Percentiles rank a stretch among this genome's conserved stretches.
phyloP scores from a whole-genome alignment of 2,797 vertebrate species.

The Notolepis coatsorum region DNA sequence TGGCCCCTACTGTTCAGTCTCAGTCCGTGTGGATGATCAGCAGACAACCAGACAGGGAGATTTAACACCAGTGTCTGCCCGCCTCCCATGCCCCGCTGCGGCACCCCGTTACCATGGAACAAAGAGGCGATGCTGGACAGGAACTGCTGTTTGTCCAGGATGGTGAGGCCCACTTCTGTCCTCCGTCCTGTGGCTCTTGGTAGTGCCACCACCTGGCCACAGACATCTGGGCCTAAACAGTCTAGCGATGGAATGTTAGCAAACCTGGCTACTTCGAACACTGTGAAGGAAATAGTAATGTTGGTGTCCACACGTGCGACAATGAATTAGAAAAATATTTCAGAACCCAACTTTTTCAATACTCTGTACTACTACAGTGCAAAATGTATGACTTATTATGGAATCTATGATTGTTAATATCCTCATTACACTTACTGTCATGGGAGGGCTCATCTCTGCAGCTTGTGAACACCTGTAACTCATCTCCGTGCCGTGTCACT shows the following conservation, averaged over 20 bases:
- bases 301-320: not conserved
- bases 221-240: not conserved
- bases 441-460: constrained; percentile 9
- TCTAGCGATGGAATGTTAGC: not conserved
- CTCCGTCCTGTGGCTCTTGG: constrained; percentile 9
- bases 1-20: not conserved
- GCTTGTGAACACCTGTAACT: not conserved
- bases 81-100: constrained; percentile 19
- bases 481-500: not conserved
- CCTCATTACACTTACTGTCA: constrained; percentile 50
- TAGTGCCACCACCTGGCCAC: constrained; percentile 14
- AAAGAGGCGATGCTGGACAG: constrained; percentile 16
- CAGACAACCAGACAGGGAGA: constrained; percentile 26
- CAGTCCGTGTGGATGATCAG: constrained; percentile 4
- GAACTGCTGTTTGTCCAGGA: constrained; percentile 11
- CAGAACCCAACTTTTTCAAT: too few species aligned
- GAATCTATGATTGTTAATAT: not conserved
- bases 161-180: not conserved
- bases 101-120: constrained; percentile 21
- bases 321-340: too few species aligned
- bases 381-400: not conserved
- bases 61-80: constrained; percentile 17
- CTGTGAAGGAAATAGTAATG: constrained; percentile 46
- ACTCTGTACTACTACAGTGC: too few species aligned
- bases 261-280: not conserved